Evolutionary conservation across 23 tunicate species (phyloP).

Genomic region (Botrylloides violaceus): DNA sequence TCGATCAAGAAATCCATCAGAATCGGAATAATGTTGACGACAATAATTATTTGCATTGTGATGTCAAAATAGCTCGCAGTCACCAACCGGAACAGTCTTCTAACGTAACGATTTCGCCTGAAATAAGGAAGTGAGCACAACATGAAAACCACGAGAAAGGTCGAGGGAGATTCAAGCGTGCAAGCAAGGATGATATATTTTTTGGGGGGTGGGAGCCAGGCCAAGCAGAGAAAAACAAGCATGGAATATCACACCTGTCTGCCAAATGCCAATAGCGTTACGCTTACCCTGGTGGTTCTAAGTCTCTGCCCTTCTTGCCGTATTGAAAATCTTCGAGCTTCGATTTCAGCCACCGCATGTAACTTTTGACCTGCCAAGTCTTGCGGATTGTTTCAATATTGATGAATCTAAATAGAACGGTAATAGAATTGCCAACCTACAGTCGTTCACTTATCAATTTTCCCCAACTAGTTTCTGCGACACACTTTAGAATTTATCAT

Average conservation of each 20-base stretch:
- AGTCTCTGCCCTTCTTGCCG: conserved; percentile 30
- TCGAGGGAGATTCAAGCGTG: too few species aligned
- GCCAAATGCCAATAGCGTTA: background rate
- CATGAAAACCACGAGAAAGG: too few species aligned
- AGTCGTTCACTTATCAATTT: too few species aligned
- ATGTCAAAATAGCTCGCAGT: conserved; percentile 42
- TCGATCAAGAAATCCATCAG: conserved; percentile 51
- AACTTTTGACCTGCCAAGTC: conserved; percentile 43
- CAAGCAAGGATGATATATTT: too few species aligned
- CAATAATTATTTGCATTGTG: conserved; percentile 65
- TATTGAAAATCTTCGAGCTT: conserved; percentile 70
- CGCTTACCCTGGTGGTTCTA: conserved; percentile 60
- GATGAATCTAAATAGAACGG: conserved; percentile 30
- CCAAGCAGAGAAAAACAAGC: background rate
- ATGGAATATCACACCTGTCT: background rate
- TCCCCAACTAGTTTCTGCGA: too few species aligned
- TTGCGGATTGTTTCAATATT: conserved; percentile 43
- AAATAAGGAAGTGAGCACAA: too few species aligned
- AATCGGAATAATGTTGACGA: conserved; percentile 61
- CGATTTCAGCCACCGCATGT: conserved; percentile 39
- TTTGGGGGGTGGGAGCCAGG: background rate
- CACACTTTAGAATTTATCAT: too few species aligned
- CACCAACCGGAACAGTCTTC: conserved; percentile 52
- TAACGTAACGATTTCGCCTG: conserved; percentile 41
- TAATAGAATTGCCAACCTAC: background rate